Conservation (phyloP, 2,797 vertebrate species). For the Acanthornis magna region DNA sequence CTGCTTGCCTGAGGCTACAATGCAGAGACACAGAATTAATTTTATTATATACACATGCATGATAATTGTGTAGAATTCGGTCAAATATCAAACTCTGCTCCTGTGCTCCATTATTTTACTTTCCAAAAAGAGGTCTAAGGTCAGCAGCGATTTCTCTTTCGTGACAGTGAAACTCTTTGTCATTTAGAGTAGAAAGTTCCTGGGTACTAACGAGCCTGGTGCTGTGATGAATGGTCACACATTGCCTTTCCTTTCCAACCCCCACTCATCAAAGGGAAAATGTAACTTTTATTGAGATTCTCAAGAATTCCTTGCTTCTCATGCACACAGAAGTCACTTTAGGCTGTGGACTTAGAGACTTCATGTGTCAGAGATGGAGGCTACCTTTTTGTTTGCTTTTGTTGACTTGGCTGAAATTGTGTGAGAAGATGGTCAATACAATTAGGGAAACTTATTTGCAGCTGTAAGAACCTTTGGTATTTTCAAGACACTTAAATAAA, state of each 20-base stretch:
- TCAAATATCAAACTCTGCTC: conserved; percentile 92
- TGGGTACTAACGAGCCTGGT: conserved; percentile 59
- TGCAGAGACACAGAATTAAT: conserved; percentile 99
- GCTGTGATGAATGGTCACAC: conserved; percentile 60
- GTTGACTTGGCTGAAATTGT: not conserved
- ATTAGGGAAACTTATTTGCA: not conserved
- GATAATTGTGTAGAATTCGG: conserved; percentile 97
- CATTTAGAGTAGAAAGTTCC: conserved; percentile 73
- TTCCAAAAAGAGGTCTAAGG: conserved; percentile 75
- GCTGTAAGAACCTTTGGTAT: not conserved
- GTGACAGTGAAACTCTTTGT: conserved; percentile 75
- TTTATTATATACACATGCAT: conserved; percentile 99
- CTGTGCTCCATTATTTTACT: conserved; percentile 78
- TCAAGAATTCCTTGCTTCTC: conserved; percentile 46
- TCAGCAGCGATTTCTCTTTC: conserved; percentile 75
- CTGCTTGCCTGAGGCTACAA: conserved; percentile 88
- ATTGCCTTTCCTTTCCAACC: conserved; percentile 18
- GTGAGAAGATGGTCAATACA: not conserved
- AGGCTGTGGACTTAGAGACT: not conserved
- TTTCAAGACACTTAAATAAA: not conserved
- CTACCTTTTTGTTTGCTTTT: not conserved
- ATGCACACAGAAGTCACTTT: conserved; percentile 9
- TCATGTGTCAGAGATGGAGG: not conserved
- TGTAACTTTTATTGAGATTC: conserved; percentile 40
- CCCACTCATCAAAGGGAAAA: conserved; percentile 51